These are phyloP conservation scores for Ophiothrix spiculata DNA, from an alignment of 35 echinoderm and acorn worm genomes.

Conservation along the genomic window DNA sequence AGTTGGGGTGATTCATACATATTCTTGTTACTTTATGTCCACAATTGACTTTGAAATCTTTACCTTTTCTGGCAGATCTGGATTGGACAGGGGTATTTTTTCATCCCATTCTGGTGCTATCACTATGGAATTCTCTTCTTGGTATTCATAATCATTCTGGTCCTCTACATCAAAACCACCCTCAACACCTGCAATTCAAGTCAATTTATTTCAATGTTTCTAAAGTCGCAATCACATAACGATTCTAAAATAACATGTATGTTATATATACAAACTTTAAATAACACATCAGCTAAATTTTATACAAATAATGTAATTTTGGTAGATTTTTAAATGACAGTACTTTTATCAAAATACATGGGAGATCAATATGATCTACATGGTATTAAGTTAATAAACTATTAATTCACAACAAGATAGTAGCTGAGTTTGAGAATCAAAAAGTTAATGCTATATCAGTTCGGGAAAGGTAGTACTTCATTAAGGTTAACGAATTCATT, in stretches of 20 bases:
- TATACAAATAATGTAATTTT: not conserved
- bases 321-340: not conserved
- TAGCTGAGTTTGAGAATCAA: too few relatives aligned
- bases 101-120: constrained; percentile 64
- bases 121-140: constrained; percentile 75
- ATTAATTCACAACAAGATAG: too few relatives aligned
- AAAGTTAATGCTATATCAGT: too few relatives aligned
- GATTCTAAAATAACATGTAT: not conserved
- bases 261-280: not conserved
- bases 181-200: constrained; percentile 63
- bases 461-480: too few relatives aligned
- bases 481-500: too few relatives aligned
- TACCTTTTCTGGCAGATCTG: constrained; percentile 78
- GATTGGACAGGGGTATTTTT: constrained; percentile 67
- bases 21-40: too few relatives aligned
- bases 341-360: not conserved
- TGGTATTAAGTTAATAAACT: too few relatives aligned
- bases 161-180: constrained; percentile 97
- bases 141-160: constrained; percentile 85
- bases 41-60: too few relatives aligned
- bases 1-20: too few relatives aligned
- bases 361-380: not conserved
- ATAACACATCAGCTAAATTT: not conserved
- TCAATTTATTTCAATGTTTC: not conserved
- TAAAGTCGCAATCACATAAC: not conserved